Conservation (phyloP, 1,140 invertebrate species). For the Caenorhabditis briggsae region DNA sequence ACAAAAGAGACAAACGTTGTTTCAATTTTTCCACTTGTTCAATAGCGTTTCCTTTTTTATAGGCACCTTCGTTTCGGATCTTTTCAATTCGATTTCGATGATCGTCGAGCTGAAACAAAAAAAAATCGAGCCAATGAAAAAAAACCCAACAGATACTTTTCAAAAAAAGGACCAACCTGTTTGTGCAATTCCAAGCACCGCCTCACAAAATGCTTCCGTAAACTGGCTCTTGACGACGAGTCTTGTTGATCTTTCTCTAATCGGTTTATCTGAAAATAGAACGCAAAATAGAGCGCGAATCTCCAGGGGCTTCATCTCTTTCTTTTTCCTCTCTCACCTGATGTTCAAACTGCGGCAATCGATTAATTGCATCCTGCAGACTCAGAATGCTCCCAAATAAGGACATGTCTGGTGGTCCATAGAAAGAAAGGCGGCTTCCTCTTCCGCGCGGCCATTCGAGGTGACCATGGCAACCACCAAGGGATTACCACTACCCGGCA, state of each 20-base stretch:
- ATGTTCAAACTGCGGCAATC: constrained; percentile 46
- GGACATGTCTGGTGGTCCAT: not conserved
- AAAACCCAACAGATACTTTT: not conserved
- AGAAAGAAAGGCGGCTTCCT: not conserved
- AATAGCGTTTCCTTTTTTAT: constrained; percentile 21
- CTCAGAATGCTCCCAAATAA: constrained; percentile 42
- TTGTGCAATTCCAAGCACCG: constrained; percentile 32
- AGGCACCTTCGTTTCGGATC: not conserved
- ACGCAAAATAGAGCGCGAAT: not conserved
- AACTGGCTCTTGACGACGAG: constrained; percentile 12
- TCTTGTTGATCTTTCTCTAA: constrained; percentile 22
- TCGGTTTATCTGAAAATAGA: constrained; percentile 16
- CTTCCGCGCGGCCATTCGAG: constrained; percentile 8
- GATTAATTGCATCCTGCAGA: constrained; percentile 48
- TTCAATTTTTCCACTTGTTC: constrained; percentile 46
- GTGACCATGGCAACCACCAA: constrained; percentile 19
- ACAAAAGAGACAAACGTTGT: not conserved
- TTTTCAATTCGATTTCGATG: constrained; percentile 46
- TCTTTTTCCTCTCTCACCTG: not conserved
- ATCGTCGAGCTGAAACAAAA: constrained; percentile 43
- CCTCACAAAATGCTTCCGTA: not conserved
- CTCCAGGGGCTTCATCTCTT: not conserved
- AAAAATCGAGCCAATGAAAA: not conserved
- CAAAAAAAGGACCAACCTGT: not conserved
- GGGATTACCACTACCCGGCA: constrained; percentile 3